phyloP scores from a whole-genome alignment of 2,113 vertebrate genomes.

The Antechinus stuartii region DNA sequence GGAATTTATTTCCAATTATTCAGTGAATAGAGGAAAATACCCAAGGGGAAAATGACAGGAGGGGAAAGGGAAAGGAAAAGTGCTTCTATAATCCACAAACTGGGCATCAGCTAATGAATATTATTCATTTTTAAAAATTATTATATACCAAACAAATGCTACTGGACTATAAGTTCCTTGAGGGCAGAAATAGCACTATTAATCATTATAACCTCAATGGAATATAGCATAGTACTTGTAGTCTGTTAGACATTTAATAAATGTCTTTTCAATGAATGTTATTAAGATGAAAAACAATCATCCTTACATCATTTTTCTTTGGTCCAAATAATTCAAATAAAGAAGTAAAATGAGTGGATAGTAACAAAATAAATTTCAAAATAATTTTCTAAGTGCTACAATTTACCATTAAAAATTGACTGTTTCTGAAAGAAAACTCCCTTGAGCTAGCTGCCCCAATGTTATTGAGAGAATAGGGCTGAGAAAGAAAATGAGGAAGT shows the following conservation, averaged over 20 bases:
- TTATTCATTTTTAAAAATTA: background rate
- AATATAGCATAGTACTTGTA: background rate
- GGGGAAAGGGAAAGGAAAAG: background rate
- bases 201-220: background rate
- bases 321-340: background rate
- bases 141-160: background rate
- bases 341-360: background rate
- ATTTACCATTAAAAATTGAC: background rate
- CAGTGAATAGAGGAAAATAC: background rate
- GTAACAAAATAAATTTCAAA: background rate
- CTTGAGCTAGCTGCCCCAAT: background rate
- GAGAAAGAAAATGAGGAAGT: background rate
- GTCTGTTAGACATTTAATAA: background rate
- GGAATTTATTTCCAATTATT: background rate
- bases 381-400: background rate
- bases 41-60: background rate
- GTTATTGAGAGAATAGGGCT: background rate
- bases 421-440: slow-evolving; percentile 13
- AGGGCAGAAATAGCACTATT: background rate
- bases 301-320: background rate
- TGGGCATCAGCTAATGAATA: background rate
- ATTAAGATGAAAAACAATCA: background rate
- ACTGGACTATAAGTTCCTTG: background rate
- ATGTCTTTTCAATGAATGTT: background rate
- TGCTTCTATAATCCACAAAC: background rate